phyloP scores from a whole-genome alignment of 2,888 invertebrate species.

The Lithophane ornitopus region DNA sequence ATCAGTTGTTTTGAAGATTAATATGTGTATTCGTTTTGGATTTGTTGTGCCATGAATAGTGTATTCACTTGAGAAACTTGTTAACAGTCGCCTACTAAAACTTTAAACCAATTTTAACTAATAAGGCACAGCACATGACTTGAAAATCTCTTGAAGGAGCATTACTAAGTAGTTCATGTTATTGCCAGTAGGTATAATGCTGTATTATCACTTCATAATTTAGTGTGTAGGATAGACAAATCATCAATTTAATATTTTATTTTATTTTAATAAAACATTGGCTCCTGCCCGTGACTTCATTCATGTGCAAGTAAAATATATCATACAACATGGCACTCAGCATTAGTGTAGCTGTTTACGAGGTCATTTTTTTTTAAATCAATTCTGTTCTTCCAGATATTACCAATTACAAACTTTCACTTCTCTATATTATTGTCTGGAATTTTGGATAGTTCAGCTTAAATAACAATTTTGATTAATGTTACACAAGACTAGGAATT shows the following conservation, averaged over 20 bases:
- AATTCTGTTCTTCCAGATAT: not conserved
- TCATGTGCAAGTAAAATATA: not conserved
- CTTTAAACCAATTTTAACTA: not conserved
- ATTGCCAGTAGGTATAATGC: not conserved
- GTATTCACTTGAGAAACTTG: not conserved
- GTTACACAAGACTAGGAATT: not conserved
- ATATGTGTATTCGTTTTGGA: not conserved
- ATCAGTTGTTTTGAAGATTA: not conserved
- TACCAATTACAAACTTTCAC: not conserved
- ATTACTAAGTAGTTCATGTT: not conserved
- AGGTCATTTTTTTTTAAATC: not conserved
- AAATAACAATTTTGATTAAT: not conserved
- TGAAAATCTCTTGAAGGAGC: too few species aligned
- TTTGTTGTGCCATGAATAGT: not conserved
- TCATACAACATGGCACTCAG: not conserved
- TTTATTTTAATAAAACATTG: not conserved
- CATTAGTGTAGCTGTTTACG: not conserved
- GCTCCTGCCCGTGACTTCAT: not conserved
- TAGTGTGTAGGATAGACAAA: not conserved
- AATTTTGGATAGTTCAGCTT: not conserved
- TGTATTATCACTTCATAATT: not conserved
- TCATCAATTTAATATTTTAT: not conserved
- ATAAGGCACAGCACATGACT: not conserved
- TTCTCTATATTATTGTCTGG: not conserved
- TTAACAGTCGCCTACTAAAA: not conserved